Conservation (phyloP, 2,888 invertebrate genomes). For the Artemia sp. region DNA sequence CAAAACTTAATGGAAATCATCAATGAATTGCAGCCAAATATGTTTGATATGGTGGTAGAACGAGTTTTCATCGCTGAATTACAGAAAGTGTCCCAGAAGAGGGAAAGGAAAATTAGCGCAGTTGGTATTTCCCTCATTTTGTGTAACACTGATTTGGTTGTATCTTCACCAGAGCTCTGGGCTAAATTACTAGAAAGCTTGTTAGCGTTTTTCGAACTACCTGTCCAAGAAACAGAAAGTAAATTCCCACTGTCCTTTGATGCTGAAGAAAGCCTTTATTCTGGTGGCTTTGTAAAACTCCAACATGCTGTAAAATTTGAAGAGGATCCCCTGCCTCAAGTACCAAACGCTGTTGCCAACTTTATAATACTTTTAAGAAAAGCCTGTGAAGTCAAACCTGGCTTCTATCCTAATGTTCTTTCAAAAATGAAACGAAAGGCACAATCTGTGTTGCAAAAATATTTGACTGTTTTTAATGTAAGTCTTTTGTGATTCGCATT, state of each 20-base stretch:
- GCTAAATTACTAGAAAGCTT: slow-evolving; percentile 45
- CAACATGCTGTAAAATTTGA: slow-evolving; percentile 59
- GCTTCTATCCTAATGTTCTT: slow-evolving; percentile 29
- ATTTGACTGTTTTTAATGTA: not conserved
- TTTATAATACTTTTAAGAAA: slow-evolving; percentile 55
- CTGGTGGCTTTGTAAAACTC: slow-evolving; percentile 70
- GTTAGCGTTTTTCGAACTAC: slow-evolving; percentile 71
- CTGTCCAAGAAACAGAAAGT: slow-evolving; percentile 34
- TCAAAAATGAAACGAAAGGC: not conserved
- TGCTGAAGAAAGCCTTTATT: slow-evolving; percentile 64
- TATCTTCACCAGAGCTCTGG: slow-evolving; percentile 6
- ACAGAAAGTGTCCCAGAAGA: slow-evolving; percentile 60
- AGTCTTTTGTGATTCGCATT: not conserved
- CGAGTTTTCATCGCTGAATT: slow-evolving; percentile 68
- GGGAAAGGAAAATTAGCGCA: slow-evolving; percentile 77
- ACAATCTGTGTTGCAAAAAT: slow-evolving; percentile 2
- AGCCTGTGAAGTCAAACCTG: slow-evolving; percentile 47
- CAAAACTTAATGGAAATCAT: slow-evolving; percentile 53
- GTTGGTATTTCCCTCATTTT: slow-evolving; percentile 73
- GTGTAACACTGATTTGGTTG: slow-evolving; percentile 43
- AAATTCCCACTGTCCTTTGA: slow-evolving; percentile 69
- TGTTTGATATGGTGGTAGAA: slow-evolving; percentile 92
- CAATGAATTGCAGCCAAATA: slow-evolving; percentile 67
- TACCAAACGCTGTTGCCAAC: slow-evolving; percentile 52
- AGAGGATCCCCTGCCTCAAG: slow-evolving; percentile 51